These are phyloP conservation scores for Cebus imitator DNA, from an alignment of 2,113 vertebrate genomes.

Conservation along the genomic window DNA sequence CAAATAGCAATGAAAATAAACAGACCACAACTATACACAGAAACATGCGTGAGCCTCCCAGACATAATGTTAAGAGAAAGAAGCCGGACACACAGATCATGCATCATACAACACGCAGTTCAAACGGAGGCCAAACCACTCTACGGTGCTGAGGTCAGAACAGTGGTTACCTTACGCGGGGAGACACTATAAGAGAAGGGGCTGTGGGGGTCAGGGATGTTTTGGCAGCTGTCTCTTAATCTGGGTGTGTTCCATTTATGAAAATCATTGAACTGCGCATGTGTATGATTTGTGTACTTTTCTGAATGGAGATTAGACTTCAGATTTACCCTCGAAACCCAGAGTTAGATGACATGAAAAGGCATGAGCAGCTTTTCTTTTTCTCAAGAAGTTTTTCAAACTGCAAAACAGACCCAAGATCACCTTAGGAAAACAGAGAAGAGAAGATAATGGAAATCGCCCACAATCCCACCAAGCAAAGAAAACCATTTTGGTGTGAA, in stretches of 20 bases:
- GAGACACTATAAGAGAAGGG: fast-evolving
- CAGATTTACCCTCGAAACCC: background rate
- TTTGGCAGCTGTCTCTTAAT: background rate
- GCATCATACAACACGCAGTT: fast-evolving
- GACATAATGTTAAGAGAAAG: background rate
- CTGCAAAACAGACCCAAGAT: background rate
- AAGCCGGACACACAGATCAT: background rate
- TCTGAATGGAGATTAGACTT: background rate
- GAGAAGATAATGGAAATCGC: background rate
- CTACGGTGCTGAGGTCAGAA: background rate
- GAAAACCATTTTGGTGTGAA: background rate
- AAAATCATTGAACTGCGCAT: background rate
- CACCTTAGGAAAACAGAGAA: background rate
- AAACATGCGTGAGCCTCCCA: background rate
- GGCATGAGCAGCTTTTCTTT: background rate
- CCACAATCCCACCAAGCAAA: background rate
- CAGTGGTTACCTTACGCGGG: fast-evolving
- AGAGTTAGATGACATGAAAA: background rate
- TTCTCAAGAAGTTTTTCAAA: constrained; percentile 10
- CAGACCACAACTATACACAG: background rate
- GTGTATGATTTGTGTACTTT: background rate
- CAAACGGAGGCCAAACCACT: background rate
- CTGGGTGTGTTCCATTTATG: background rate
- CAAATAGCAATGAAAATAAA: background rate
- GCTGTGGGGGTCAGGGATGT: no score